Base-by-base conservation (phyloP, 2,113 vertebrate species). In the Chascanopsetta lugubris region DNA sequence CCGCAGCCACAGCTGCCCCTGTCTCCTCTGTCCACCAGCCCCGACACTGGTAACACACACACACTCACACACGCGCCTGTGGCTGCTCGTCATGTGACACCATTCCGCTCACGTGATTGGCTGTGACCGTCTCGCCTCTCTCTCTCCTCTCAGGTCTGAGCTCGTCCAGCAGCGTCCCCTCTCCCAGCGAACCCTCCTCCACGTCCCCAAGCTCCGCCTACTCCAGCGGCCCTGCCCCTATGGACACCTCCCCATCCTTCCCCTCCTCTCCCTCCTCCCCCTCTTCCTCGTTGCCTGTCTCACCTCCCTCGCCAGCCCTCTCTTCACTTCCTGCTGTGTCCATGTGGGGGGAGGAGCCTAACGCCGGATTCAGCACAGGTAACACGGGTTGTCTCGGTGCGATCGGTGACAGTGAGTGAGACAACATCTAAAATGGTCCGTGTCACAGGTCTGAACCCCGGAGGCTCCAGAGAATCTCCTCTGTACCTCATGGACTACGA, bases 141-240 rank as follows among this genome's bases (percentile, higher is more conserved):
- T 18, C 9, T 12, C 13, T 1, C 15, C 11, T 53, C 24, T 0
- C 85, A 92, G 87, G 92, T 60, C 83, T 94, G 30, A 89, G 93
- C 87, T 94, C 93, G 2, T 92, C 93, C 63, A 95, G 94, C 85
- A 94, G 94, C 27, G 82, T 93, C 72, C 92, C 93, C 0, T 95
- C 95, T 0, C 94, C 94, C 30, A 92, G 93, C 0, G 91, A 93
- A 50, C 87, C 91, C 69, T 87, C 83, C 77, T 92, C 93, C 0
- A 88, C 93, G 5, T 94, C 94, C 0, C 82, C 93, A 0, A 94
- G 94, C 64, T 94, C 94, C 0, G 93, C 94, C 47, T 95, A 95
- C 83, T 95, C 94, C 38, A 95, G 94, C 12, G 92, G 91, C 18
- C 93, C 88, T 0, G 87, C 90, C 13, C 85, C 85, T 47, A 86